phyloP scores from a whole-genome alignment of 2,113 vertebrate genomes.

The Eleginops maclovinus region DNA sequence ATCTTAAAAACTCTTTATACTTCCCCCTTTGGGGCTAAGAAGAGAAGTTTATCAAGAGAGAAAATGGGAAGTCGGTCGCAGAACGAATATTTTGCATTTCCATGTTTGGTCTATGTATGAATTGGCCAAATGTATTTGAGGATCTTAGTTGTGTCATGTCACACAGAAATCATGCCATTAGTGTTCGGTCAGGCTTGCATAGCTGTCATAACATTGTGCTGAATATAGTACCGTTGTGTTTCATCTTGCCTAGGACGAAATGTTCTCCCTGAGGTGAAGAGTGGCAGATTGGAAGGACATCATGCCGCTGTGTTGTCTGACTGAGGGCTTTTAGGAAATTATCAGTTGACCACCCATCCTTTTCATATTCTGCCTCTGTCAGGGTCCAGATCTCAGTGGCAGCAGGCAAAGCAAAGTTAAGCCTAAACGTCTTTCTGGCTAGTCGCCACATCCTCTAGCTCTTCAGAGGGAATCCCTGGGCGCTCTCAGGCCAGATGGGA shows the following conservation, averaged over 20 bases:
- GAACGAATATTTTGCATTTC: neutral
- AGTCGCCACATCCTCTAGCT: slow-evolving; percentile 12
- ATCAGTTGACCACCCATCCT: neutral
- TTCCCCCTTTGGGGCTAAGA: neutral
- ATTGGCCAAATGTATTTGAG: slow-evolving; percentile 3
- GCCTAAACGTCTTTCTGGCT: slow-evolving; percentile 28
- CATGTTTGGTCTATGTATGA: neutral
- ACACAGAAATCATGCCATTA: slow-evolving; percentile 38
- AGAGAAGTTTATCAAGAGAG: neutral
- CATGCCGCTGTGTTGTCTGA: slow-evolving; percentile 9
- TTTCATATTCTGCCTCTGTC: slow-evolving; percentile 24
- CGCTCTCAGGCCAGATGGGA: slow-evolving; percentile 48
- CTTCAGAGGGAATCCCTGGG: slow-evolving; percentile 21
- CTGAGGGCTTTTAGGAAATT: slow-evolving; percentile 2
- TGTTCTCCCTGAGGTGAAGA: slow-evolving; percentile 28
- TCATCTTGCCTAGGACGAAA: slow-evolving; percentile 40
- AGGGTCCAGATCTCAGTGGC: slow-evolving; percentile 36
- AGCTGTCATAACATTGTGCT: slow-evolving; percentile 23
- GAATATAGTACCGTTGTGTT: slow-evolving; percentile 48
- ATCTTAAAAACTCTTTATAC: slow-evolving; percentile 2
- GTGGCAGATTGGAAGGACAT: slow-evolving; percentile 41
- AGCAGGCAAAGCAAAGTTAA: slow-evolving; percentile 34
- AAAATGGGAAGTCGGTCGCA: neutral
- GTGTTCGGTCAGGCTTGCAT: slow-evolving; percentile 32
- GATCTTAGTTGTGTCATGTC: slow-evolving; percentile 22